Evolutionary conservation across 2,113 vertebrate genomes (phyloP).

Genomic region (Dendropsophus ebraccatus): DNA sequence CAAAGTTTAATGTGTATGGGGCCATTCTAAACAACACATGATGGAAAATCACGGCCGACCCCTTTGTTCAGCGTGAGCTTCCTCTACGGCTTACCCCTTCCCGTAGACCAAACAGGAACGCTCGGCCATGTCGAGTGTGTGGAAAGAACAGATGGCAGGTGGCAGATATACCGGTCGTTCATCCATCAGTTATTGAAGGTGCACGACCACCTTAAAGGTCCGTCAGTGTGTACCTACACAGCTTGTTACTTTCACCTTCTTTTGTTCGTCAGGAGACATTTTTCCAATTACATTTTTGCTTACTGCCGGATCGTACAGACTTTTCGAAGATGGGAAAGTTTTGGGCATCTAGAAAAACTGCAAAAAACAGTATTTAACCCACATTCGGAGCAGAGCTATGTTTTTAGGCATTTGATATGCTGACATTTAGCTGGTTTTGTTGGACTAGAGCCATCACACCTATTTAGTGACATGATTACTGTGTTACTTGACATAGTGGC

Average conservation of each 20-base stretch:
- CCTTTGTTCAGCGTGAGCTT: too few relatives aligned
- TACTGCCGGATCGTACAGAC: neutral
- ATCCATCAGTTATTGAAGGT: too few relatives aligned
- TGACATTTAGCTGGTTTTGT: slow-evolving; percentile 54
- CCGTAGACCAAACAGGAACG: too few relatives aligned
- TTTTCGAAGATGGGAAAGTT: neutral
- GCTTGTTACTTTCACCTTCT: neutral
- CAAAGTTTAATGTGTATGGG: too few relatives aligned
- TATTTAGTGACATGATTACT: slow-evolving; percentile 59
- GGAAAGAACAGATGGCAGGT: too few relatives aligned
- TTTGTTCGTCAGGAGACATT: neutral
- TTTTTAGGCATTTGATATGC: slow-evolving; percentile 45
- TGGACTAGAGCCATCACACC: slow-evolving; percentile 54
- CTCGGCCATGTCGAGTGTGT: too few relatives aligned
- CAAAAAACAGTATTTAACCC: slow-evolving; percentile 19
- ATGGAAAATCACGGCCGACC: too few relatives aligned
- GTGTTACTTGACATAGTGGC: slow-evolving; percentile 55
- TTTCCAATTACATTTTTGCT: neutral
- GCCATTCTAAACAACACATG: too few relatives aligned
- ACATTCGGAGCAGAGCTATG: slow-evolving; percentile 16
- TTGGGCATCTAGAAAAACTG: slow-evolving; percentile 3
- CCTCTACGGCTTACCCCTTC: too few relatives aligned
- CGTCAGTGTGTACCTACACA: neutral
- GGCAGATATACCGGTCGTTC: too few relatives aligned
- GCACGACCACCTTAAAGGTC: neutral